phyloP scores from a whole-genome alignment of 1,140 invertebrate species.

The Pogonognathellus flavescens region DNA sequence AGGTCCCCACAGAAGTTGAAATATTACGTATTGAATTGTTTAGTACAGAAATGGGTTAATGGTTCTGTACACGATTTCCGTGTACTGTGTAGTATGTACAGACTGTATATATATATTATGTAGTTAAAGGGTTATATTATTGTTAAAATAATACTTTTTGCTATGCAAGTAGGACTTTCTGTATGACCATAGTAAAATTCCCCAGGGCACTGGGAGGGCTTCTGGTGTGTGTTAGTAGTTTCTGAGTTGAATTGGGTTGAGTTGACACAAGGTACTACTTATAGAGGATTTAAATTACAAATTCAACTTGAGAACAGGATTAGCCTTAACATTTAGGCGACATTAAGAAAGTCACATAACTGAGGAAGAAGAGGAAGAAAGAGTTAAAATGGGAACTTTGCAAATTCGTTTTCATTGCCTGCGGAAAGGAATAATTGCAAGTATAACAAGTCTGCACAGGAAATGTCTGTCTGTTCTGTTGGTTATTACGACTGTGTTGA shows the following conservation, averaged over 20 bases:
- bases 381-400: slow-evolving; percentile 32
- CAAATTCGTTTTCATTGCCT: slow-evolving; percentile 48
- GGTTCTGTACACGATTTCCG: neutral
- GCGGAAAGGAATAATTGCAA: slow-evolving; percentile 15
- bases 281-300: slow-evolving; percentile 44
- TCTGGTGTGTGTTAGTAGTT: no score
- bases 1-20: neutral
- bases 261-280: slow-evolving; percentile 32
- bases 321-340: slow-evolving; percentile 21
- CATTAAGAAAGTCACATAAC: slow-evolving; percentile 32
- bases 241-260: slow-evolving; percentile 6
- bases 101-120: no score
- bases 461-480: slow-evolving; percentile 50
- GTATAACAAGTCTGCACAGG: neutral
- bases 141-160: no score
- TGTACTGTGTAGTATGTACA: no score
- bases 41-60: slow-evolving; percentile 7
- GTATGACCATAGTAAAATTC: no score
- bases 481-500: slow-evolving; percentile 1
- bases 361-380: neutral
- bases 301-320: slow-evolving; percentile 27
- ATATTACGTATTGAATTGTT: slow-evolving; percentile 7
- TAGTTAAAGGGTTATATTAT: no score
- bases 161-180: no score
- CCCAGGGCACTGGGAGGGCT: no score